phyloP scores from a whole-genome alignment of 2,888 invertebrate genomes.

The Byasa hedistus region DNA sequence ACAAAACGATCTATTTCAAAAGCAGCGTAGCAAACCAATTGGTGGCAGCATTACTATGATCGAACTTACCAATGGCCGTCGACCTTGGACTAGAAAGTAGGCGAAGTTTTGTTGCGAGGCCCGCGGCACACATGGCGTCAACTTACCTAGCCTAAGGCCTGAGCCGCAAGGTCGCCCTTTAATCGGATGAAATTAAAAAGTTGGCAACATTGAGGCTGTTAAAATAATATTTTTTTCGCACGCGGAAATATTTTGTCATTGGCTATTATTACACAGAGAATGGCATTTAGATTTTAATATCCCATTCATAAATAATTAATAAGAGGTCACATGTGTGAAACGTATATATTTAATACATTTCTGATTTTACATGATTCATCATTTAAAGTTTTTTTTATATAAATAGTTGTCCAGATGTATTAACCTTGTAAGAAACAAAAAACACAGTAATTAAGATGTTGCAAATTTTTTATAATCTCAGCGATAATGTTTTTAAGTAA shows the following conservation, averaged over 20 bases:
- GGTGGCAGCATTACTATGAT: conserved; percentile 4
- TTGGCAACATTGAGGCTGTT: conserved; percentile 4
- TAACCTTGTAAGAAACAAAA: too few relatives aligned
- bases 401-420: too few relatives aligned
- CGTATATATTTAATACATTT: too few relatives aligned
- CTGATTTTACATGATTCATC: too few relatives aligned
- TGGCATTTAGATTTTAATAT: background rate
- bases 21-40: background rate
- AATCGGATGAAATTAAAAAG: conserved; percentile 1
- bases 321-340: too few relatives aligned
- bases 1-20: too few relatives aligned
- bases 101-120: conserved; percentile 10
- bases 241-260: conserved; percentile 7
- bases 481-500: too few relatives aligned
- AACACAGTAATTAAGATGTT: too few relatives aligned
- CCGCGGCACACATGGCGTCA: conserved; percentile 4
- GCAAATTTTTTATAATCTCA: too few relatives aligned
- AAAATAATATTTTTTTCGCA: background rate
- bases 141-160: background rate
- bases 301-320: too few relatives aligned
- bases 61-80: conserved; percentile 15
- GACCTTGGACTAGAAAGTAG: conserved; percentile 30
- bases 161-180: conserved; percentile 20
- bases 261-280: background rate
- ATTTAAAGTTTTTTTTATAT: too few relatives aligned